Base-by-base conservation (phyloP, 2,113 vertebrate genomes). In the Notarius lentiginosus region DNA sequence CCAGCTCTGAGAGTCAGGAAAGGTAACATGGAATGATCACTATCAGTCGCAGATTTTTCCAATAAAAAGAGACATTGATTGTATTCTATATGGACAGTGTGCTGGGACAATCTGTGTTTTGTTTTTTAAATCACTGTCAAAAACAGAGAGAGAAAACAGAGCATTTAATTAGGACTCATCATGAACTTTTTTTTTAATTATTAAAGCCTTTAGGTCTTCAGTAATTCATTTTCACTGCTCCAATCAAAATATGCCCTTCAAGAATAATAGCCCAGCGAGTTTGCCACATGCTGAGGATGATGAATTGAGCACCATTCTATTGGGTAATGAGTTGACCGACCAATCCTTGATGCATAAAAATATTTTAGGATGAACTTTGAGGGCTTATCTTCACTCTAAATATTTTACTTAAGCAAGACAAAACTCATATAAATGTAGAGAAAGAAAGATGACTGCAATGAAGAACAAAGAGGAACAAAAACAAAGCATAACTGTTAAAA, bases 181-280 rank as follows among this genome's bases (percentile, higher is more conserved):
- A 15, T 79, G 75, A 51, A 47, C 30, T 4, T 10, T 27, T 53
- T 55, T 56, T 79, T 79, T 30, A 22, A 8, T 41, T 6, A 51
- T 5, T 24, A 77, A 49, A 65, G 24, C 27, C 12, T 63, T 47
- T n/a, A 65, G 47, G 1, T 70, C 22, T 63, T 70, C 30, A 81
- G 51, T 14, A 41, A 68, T 86, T 63, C 77, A 56, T 51, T 70
- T 79, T 79, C 60, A 85, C 79, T 47, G 0, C 51, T n/a, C 49
- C 14, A 41, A 15, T 34, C 49, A 86, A 79, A 66, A 7, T 7
- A 41, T 34, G 22, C 27, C 63, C 60, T 56, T 61, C 41, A 58
- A 41, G 30, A 30, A 61, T 8, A 20, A 5, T 22, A 58, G 9
- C 15, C 8, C 17, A 34, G 27, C 56, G 34, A 24, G 51, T 27